Evolutionary conservation across 2,888 invertebrate genomes (phyloP), one percentile per base, ranked within the genome.

Genomic region (Dasypogon diadema): DNA sequence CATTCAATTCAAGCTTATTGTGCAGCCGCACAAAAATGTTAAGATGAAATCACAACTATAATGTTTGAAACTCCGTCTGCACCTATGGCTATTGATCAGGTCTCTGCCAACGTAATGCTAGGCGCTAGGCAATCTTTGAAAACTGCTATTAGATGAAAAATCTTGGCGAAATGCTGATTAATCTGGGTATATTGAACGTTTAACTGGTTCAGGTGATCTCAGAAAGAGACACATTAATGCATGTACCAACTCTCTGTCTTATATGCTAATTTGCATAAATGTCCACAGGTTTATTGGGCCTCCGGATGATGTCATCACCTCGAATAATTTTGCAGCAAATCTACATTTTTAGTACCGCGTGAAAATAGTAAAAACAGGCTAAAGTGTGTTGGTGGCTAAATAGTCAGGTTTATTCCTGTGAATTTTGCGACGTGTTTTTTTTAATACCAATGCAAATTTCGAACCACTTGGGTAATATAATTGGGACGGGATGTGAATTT

Each of bases 281-380:
- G 68, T 68, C 68, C 68, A 68, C 68, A 5, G 68, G 48, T 46
- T 26, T 68, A 24, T 26, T n/a, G 68, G 48, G 24, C n/a, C 26
- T 21, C 26, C 26, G 26, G 30, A 30, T 68, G 68, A 68, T 68
- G 68, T 68, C 68, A 68, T 68, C 30, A 68, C 68, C 30, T 68
- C 14, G 51, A 68, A 68, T 68, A 68, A 68, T 68, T 68, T 68
- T 68, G 68, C 14, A 26, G 68, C 30, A 68, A 68, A 68, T 68
- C 68, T 68, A 68, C 48, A 51, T 65, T 68, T 68, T 68, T 51
- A 68, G 16, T 63, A 30, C 42, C 22, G 22, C 16, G 51, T 51
- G 48, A 24, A 48, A 46, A 68, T 18, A 68, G 48, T 51, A 68
- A 68, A 68, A 68, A 68, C 16, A 24, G 5, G 12, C 26, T 16